Base-by-base conservation (phyloP, 2,797 vertebrate species). In the Tinamus major region DNA sequence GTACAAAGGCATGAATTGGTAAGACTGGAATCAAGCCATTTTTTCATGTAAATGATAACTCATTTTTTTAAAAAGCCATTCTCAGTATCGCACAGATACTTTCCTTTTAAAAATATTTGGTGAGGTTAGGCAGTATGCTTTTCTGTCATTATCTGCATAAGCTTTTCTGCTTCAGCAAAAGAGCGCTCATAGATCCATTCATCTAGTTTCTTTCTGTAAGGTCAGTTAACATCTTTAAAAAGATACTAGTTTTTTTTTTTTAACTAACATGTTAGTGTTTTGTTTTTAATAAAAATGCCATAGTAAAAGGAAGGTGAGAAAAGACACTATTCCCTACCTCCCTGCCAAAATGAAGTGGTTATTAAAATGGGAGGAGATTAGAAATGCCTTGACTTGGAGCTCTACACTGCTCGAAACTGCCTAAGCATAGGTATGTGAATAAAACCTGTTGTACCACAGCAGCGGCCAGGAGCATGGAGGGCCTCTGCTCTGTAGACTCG, bases 371-470 rank as follows among this genome's bases (percentile, higher is more conserved):
- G 46, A 72, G 17, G 13, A 19, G 35, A 49, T 64, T 19, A 72
- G 39, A 39, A 37, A 2, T 35, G 35, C 21, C 65, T 24, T 41
- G 23, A 35, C 56, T 3, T 39, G 15, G 61, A 49, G 56, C 31
- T 39, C 56, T 3, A 8, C 4, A 3, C 17, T 24, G 83, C 72
- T 31, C 56, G 61, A n/a, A 11, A 23, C 71, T 64, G 49, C 51
- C 76, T 69, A 76, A 85, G 85, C 23, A 35, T 48, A 35, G 11
- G 1, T 3, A 51, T 14, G 14, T 37, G 44, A 56, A 49, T n/a
- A 71, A 49, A 64, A 76, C 37, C 14, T 1, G 1, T 4, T 6
- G 10, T 48, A 44, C 41, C 3, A 1, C 20, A 23, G 8, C n/a
- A 20, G 33, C 35, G 51, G 20, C 29, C 27, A 13, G 48, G 26